These are phyloP conservation scores for Atrina japonica DNA, from an alignment of 2,888 invertebrate genomes.

Conservation along the genomic window DNA sequence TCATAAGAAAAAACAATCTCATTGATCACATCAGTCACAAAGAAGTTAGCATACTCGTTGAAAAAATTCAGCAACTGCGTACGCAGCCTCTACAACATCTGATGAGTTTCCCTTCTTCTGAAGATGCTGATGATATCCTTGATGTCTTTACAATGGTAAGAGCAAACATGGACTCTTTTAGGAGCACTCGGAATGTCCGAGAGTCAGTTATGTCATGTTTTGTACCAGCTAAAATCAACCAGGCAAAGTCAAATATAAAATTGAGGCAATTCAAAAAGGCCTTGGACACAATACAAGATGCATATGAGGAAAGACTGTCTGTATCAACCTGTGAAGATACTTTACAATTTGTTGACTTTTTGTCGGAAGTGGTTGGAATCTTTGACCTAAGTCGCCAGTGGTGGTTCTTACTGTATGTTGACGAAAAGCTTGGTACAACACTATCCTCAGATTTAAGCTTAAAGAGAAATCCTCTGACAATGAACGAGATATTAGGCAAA, in stretches of 20 bases:
- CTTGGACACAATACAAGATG: constrained; percentile 44
- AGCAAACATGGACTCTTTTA: constrained; percentile 40
- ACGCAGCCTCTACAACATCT: constrained; percentile 28
- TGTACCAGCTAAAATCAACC: constrained; percentile 47
- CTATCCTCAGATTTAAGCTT: constrained; percentile 44
- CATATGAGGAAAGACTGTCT: constrained; percentile 52
- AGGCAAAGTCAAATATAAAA: constrained; percentile 39
- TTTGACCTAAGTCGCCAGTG: constrained; percentile 32
- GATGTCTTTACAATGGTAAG: constrained; percentile 9
- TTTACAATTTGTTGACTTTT: constrained; percentile 48
- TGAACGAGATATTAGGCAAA: constrained; percentile 42
- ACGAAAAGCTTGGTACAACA: constrained; percentile 48
- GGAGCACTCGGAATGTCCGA: constrained; percentile 31
- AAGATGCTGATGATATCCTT: not conserved
- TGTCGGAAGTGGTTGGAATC: constrained; percentile 44
- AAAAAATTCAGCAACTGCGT: constrained; percentile 28
- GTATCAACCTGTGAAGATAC: constrained; percentile 57
- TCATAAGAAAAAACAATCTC: constrained; percentile 46
- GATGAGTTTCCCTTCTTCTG: not conserved
- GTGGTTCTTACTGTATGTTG: constrained; percentile 55
- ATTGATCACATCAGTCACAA: constrained; percentile 39
- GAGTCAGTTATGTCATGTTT: constrained; percentile 43
- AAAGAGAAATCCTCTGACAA: constrained; percentile 31
- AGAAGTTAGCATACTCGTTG: constrained; percentile 22
- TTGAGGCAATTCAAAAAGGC: constrained; percentile 37